phyloP scores from a whole-genome alignment of 2,113 vertebrate genomes.

The Perca schrenkii region DNA sequence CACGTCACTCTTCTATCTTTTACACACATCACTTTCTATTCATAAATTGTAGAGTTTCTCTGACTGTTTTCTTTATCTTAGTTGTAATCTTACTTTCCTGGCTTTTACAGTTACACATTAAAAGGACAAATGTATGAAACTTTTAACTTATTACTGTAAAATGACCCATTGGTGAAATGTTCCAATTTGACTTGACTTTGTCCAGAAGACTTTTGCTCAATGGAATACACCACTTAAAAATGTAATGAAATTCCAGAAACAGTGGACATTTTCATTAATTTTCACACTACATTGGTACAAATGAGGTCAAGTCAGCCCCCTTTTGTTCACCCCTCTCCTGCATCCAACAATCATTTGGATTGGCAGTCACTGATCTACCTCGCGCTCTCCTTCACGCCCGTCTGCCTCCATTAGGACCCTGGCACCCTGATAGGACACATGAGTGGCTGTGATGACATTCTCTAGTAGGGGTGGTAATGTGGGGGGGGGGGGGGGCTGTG shows the following conservation, averaged over 20 bases:
- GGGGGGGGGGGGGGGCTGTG: background rate
- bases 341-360: constrained; percentile 52
- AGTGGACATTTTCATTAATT: background rate
- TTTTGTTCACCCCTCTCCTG: constrained; percentile 23
- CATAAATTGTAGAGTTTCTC: background rate
- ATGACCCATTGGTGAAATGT: background rate
- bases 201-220: background rate
- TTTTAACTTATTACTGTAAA: background rate
- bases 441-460: constrained; percentile 50
- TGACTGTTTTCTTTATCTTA: background rate
- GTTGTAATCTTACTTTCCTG: background rate
- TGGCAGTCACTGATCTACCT: constrained; percentile 65
- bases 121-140: background rate
- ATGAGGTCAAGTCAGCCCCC: constrained; percentile 11
- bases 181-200: background rate
- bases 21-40: background rate
- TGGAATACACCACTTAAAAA: background rate
- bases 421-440: constrained; percentile 58
- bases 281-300: background rate
- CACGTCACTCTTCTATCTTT: background rate
- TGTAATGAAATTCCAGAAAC: background rate
- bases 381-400: constrained; percentile 87
- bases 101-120: background rate
- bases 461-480: constrained; percentile 17
- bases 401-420: constrained; percentile 87